These are phyloP conservation scores for Calyptomena viridis DNA, from an alignment of 2,113 vertebrate species.

Conservation along the genomic window DNA sequence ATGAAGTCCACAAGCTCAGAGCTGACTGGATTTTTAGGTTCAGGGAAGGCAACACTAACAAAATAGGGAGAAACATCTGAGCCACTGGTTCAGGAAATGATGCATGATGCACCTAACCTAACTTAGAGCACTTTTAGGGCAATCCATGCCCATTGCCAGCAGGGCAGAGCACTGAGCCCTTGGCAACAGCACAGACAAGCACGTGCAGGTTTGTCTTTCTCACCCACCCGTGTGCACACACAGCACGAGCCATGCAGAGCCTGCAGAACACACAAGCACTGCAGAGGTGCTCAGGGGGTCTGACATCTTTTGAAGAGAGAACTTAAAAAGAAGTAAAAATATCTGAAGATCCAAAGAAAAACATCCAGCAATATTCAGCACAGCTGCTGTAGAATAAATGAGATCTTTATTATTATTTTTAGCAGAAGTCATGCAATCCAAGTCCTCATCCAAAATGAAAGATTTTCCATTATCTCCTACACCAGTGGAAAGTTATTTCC, in stretches of 20 bases:
- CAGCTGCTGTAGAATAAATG: background rate
- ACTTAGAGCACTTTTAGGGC: background rate
- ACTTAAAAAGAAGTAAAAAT: background rate
- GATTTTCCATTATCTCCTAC: background rate
- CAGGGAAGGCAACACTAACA: background rate
- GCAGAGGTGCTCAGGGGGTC: background rate
- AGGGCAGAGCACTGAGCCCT: background rate
- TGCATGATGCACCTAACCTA: background rate
- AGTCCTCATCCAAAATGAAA: background rate
- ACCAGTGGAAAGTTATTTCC: background rate
- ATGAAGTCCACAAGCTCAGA: background rate
- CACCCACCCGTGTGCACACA: background rate
- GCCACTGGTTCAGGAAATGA: background rate
- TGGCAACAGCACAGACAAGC: background rate
- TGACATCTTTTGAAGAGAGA: background rate
- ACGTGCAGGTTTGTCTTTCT: rapidly evolving
- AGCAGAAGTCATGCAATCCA: background rate
- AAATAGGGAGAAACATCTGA: background rate
- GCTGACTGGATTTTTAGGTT: background rate
- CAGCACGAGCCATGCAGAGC: background rate
- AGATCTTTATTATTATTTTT: background rate
- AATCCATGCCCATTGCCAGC: background rate
- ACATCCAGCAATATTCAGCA: background rate
- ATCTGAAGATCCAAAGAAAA: background rate
- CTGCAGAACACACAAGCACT: background rate